Conservation (phyloP, 2,888 invertebrate genomes). For the Campopleginae sp. region DNA sequence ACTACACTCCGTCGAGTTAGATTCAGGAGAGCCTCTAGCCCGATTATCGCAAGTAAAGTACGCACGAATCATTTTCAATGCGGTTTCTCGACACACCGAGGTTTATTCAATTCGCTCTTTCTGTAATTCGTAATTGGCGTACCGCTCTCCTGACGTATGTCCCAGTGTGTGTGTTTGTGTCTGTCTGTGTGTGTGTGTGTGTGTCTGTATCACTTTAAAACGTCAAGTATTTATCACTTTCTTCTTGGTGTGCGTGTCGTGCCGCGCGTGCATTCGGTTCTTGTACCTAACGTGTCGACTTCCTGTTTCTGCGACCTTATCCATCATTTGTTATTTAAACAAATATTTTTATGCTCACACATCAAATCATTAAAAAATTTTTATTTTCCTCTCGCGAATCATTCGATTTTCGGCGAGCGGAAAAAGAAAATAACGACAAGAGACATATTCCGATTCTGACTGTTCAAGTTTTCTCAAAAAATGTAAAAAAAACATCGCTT, state of each 20-base stretch:
- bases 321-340: slow-evolving; percentile 22
- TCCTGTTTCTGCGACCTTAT: slow-evolving; percentile 46
- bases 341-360: neutral
- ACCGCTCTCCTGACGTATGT: slow-evolving; percentile 25
- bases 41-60: slow-evolving; percentile 60
- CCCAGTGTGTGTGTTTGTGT: neutral
- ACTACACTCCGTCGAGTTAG: slow-evolving; percentile 15
- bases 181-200: slow-evolving; percentile 11
- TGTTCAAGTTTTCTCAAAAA: neutral
- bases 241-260: slow-evolving; percentile 47
- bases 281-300: slow-evolving; percentile 47
- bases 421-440: neutral
- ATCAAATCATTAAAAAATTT: neutral
- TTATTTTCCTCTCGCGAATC: neutral
- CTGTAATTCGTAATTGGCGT: slow-evolving; percentile 66
- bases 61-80: slow-evolving; percentile 65
- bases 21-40: slow-evolving; percentile 42
- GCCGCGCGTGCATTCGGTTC: slow-evolving; percentile 52
- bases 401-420: neutral
- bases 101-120: slow-evolving; percentile 67
- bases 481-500: neutral
- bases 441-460: neutral
- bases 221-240: slow-evolving; percentile 63
- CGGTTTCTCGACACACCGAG: slow-evolving; percentile 64
- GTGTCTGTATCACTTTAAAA: slow-evolving; percentile 56